Evolutionary conservation across 2,888 invertebrate species (phyloP).

Genomic region (Sesamia inferens): DNA sequence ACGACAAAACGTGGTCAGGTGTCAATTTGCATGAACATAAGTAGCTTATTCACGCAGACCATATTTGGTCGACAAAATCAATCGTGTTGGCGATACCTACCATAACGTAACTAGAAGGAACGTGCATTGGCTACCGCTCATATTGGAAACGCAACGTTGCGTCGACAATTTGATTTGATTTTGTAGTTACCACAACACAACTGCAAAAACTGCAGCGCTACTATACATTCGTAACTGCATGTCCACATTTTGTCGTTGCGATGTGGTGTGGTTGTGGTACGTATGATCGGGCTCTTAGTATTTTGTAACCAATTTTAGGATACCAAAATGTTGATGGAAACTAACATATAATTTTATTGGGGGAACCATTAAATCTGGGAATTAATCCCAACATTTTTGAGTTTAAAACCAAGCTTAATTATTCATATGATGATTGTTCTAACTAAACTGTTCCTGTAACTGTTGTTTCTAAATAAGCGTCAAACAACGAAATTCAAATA

Average conservation of each 20-base stretch:
- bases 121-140: not conserved
- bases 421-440: not conserved
- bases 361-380: not conserved
- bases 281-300: not conserved
- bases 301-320: not conserved
- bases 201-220: not conserved
- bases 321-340: not conserved
- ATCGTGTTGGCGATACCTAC: not conserved
- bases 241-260: not conserved
- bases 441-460: no score
- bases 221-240: not conserved
- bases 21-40: not conserved
- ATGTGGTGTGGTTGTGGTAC: not conserved
- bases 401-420: not conserved
- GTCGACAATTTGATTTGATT: not conserved
- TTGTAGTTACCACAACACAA: not conserved
- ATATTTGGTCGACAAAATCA: not conserved
- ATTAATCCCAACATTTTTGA: slow-evolving; percentile 12
- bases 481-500: not conserved
- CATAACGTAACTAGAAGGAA: not conserved
- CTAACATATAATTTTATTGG: slow-evolving; percentile 19
- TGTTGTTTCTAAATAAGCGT: no score
- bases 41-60: not conserved
- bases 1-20: not conserved
- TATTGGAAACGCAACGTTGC: not conserved